A percentile compares a stretch with the other conserved stretches of the same genome.
phyloP scores from a whole-genome alignment of 2,797 vertebrate genomes.

The Heteromormyrus szaboi region DNA sequence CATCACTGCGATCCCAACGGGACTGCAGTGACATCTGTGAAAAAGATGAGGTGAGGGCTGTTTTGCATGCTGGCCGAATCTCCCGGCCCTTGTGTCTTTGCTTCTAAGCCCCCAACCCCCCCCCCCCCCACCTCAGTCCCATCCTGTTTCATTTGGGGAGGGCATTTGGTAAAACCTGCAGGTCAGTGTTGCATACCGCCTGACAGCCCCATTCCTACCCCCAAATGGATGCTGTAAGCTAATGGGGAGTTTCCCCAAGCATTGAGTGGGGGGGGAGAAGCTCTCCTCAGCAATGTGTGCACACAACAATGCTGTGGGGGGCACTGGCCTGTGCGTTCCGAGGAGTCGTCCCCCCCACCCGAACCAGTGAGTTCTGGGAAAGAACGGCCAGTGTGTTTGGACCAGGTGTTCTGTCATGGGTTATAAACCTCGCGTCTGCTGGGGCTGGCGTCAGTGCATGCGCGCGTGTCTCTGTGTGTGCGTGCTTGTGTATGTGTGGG shows the following conservation, averaged over 20 bases:
- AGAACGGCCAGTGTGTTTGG: not conserved
- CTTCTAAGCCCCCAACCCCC: not conserved
- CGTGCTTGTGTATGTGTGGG: not conserved
- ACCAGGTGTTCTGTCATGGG: not conserved
- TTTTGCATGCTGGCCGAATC: not conserved
- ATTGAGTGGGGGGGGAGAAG: not conserved
- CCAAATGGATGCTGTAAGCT: not conserved
- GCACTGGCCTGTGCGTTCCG: not conserved
- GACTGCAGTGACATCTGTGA: not conserved
- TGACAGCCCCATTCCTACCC: not conserved
- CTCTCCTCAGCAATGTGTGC: not conserved
- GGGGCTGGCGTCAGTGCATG: not conserved
- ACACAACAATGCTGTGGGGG: not conserved
- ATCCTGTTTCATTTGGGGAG: not conserved
- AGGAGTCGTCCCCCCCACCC: not conserved
- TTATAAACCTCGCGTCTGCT: not conserved
- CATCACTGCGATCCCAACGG: not conserved
- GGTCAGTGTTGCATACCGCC: not conserved
- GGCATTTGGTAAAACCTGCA: not conserved
- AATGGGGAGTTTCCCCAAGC: not conserved
- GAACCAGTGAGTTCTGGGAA: not conserved
- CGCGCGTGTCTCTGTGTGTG: not conserved
- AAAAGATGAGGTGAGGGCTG: not conserved
- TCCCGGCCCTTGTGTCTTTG: not conserved
- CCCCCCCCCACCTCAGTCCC: not conserved